phyloP scores from a whole-genome alignment of 2,113 vertebrate genomes.

The Geococcyx californianus region DNA sequence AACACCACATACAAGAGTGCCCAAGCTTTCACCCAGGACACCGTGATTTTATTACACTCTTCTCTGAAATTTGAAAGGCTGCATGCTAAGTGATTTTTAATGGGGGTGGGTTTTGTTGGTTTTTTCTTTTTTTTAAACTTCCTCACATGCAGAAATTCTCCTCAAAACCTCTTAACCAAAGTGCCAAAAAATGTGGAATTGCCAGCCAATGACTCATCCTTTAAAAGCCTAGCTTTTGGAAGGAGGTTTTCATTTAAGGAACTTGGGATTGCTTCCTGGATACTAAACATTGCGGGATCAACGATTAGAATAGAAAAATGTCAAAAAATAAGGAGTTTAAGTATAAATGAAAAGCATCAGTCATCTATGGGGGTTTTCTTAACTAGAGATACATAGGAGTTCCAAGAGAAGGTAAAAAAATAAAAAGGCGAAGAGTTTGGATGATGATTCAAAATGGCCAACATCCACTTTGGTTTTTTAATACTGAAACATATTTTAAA shows the following conservation, averaged over 20 bases:
- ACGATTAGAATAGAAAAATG: constrained; percentile 66
- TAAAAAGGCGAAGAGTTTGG: background rate
- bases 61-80: constrained; percentile 39
- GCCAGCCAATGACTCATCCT: constrained; percentile 72
- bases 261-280: constrained; percentile 68
- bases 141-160: constrained; percentile 54
- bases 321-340: constrained; percentile 25
- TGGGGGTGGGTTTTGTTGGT: too few species aligned
- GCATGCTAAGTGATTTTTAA: constrained; percentile 14
- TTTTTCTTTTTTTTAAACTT: background rate
- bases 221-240: constrained; percentile 50
- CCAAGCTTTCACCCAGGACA: constrained; percentile 27
- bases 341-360: constrained; percentile 15
- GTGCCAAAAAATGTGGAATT: constrained; percentile 47
- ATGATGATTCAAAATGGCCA: constrained; percentile 18
- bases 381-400: background rate
- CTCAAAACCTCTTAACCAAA: constrained; percentile 61
- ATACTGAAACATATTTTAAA: constrained; percentile 27
- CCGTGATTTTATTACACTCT: background rate
- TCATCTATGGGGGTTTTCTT: constrained; percentile 14
- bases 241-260: constrained; percentile 74
- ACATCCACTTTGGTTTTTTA: background rate
- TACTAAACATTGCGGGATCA: constrained; percentile 66
- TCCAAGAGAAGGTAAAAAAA: background rate
- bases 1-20: background rate